Evolutionary conservation across 2,888 invertebrate species (phyloP), one percentile per base, ranked within the genome.

Genomic region (Stegophylla sp.): DNA sequence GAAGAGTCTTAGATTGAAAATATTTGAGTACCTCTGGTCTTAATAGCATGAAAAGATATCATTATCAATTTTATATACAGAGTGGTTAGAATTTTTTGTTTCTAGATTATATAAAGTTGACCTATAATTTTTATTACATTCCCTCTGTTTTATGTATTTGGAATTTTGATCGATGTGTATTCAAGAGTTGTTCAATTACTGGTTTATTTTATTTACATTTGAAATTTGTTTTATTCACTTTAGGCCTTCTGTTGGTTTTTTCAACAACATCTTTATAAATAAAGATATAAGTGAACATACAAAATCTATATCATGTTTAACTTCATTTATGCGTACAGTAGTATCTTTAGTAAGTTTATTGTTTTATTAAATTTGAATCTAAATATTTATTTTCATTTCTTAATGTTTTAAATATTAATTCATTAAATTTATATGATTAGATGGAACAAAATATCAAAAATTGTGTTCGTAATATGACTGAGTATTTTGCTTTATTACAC

Each of bases 401-500:
- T 51, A n/a, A 3, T 48, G 12, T 48, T 26, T 17, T 4, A 43
- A 20, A 41, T 43, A 51, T 5, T 48, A 48, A n/a, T 71, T 10
- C 1, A 53, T 28, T 17, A 48, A 28, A 63, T 73, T 51, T 63
- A 53, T 9, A 15, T 1, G 41, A 59, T 56, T 72, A 83, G 81
- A 72, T 82, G 73, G 82, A 79, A 81, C 82, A 82, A 43, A 82
- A 66, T 56, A 69, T 74, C 17, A 81, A 81, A 79, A 61, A 79
- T 71, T 79, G 9, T 71, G 71, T 79, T 69, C 79, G 79, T 41
- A 79, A 83, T 82, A 75, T 83, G 63, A 94, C 95, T 0, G 97
- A 97, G 87, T 97, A 96, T 87, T 97, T 97, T 87, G 92, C 94
- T 56, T 90, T 97, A 85, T 88, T 97, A 83, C 93, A 95, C 86